phyloP scores from a whole-genome alignment of 2,797 vertebrate species.

The Eupleurogrammus muticus region DNA sequence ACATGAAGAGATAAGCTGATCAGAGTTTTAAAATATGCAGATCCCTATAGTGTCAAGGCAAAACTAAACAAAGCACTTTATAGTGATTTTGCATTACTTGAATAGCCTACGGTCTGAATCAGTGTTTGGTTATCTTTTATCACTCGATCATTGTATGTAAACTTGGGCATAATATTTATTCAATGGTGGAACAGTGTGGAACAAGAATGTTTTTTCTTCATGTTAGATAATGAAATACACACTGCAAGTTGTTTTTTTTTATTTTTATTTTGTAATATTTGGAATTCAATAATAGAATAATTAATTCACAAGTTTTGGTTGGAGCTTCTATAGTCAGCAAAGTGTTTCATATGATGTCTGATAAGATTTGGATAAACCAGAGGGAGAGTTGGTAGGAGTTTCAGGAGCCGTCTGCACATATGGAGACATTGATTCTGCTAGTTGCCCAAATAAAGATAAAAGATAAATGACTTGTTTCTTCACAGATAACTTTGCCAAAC shows the following conservation, averaged over 20 bases:
- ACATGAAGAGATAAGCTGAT: constrained; percentile 41
- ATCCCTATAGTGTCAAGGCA: constrained; percentile 7
- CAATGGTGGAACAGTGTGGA: constrained; percentile 36
- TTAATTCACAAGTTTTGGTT: not conserved
- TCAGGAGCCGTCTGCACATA: constrained; percentile 62
- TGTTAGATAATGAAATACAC: constrained; percentile 25
- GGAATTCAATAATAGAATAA: not conserved
- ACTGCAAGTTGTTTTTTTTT: not conserved
- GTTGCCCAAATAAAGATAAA: constrained; percentile 66
- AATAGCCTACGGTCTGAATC: constrained; percentile 26
- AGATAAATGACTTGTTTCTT: constrained; percentile 37
- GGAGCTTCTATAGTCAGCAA: not conserved
- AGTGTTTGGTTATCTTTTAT: constrained; percentile 50
- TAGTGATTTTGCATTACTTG: constrained; percentile 55
- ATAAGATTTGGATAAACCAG: constrained; percentile 60
- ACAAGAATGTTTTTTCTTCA: constrained; percentile 16
- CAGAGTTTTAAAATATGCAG: constrained; percentile 22
- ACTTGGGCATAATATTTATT: constrained; percentile 34
- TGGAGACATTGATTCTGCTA: constrained; percentile 63
- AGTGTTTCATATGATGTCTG: constrained; percentile 30
- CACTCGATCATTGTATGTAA: constrained; percentile 70
- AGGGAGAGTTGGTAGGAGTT: constrained; percentile 53
- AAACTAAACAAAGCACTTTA: constrained; percentile 31
- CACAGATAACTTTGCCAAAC: constrained; percentile 52
- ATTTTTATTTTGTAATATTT: not conserved